Base-by-base conservation (phyloP, 1,140 invertebrate species). In the Oryctes rhinoceros region DNA sequence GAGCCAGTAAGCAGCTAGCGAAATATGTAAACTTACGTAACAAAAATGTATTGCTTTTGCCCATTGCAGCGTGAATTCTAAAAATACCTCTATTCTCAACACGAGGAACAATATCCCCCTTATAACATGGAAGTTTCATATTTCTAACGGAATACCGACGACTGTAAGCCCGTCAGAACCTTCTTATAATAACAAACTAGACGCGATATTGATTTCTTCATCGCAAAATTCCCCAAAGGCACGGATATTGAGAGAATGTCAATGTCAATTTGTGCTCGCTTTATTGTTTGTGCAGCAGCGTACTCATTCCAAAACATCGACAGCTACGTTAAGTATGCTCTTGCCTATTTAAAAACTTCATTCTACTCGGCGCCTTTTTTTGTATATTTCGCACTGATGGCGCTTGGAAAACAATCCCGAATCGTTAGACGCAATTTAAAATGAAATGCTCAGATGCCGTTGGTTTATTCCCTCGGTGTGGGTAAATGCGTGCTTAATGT, bases 161-260 rank as follows among this genome's bases (percentile, higher is more conserved):
- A 71, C 18, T 35, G 11, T 10, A 6, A 59, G 53, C 65, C 3
- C 13, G 24, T 30, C 65, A 71, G 65, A 71, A 15, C 24, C 65
- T 71, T 71, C 24, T 71, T 71, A 37, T 71, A 24, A 71, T 71
- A 71, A 71, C 65, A 71, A 71, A 71, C 20, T 71, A 71, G 65
- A 71, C 65, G 35, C 65, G 65, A 71, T 71, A 71, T 71, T 71
- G 65, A 71, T 71, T 71, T 71, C 65, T 71, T 71, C 35, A 71
- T 35, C 65, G 65, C 65, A 37, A 71, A 71, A 71, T 24, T 71
- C 24, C 65, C 24, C 35, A 24, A 37, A 37, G 65, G 65, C 7
- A 35, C 65, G 65, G 65, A 71, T 71, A 71, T 71, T 71, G 65
- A 35, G 53, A 62, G 65, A 71, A 20, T 71, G 65, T 71, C 65